phyloP scores from a whole-genome alignment of 2,797 vertebrate genomes.

The Acanthornis magna region DNA sequence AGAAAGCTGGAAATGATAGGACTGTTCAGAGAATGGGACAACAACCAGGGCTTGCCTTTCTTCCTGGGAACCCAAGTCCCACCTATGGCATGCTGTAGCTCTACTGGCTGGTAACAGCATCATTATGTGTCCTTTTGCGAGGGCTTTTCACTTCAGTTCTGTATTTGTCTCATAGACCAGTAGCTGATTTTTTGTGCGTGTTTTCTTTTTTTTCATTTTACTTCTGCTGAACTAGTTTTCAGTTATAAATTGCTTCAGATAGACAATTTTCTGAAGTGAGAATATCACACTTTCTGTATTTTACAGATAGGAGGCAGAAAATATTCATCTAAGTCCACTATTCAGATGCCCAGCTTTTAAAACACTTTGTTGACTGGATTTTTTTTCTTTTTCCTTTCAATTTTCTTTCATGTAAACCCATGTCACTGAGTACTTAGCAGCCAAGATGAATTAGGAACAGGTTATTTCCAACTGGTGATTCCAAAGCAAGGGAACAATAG shows the following conservation, averaged over 20 bases:
- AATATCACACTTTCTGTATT: not conserved
- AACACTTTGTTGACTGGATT: not conserved
- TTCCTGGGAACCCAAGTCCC: not conserved
- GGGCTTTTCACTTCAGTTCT: not conserved
- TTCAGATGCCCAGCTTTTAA: not conserved
- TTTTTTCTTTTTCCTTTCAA: not conserved
- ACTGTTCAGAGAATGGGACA: not conserved
- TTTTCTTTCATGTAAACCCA: not conserved
- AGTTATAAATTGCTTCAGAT: not conserved
- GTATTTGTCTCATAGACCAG: not conserved
- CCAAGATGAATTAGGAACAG: not conserved
- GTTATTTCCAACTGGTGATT: not conserved
- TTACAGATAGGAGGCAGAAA: not conserved
- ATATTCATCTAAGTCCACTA: not conserved
- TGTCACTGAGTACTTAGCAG: not conserved
- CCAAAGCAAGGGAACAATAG: not conserved
- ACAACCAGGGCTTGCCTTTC: not conserved
- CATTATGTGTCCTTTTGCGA: fast-evolving
- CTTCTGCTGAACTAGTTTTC: not conserved
- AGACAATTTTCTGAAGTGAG: not conserved
- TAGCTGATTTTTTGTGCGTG: fast-evolving
- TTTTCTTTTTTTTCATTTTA: not conserved
- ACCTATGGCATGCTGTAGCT: not conserved
- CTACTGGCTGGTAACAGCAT: not conserved
- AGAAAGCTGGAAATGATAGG: not conserved